Base-by-base conservation (phyloP, 1,140 invertebrate species). In the Saccostrea echinata region DNA sequence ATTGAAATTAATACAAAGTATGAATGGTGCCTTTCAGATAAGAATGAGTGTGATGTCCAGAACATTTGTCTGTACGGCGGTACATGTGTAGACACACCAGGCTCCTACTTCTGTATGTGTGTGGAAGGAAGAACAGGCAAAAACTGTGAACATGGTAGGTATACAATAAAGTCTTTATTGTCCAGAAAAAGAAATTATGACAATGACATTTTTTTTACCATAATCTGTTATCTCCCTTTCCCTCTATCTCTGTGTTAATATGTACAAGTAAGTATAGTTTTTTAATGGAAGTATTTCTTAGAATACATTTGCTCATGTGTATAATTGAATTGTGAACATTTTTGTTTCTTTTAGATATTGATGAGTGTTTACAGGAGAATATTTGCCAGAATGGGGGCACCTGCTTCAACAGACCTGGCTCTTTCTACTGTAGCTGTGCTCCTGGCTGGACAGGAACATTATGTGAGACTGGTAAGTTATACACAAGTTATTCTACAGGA, bases 101-200 rank as follows among this genome's bases (percentile, higher is more conserved):
- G 91, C 6, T 90, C 89, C 6, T 94, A 90, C 80, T 85, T 86
- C 51, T 94, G 93, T 88, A 84, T 90, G 68, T 91, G 91, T 90
- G 35, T 80, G 2, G 98, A 98, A 91, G 98, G 99, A 51, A 99
- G 99, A 94, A 98, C 97, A 0, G 99, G 99, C 86, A 96, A 97
- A 90, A 96, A 97, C 90, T 99, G 99, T 95, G 98, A 99, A 95
- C 96, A 98, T 90, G 98, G 91, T 92, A 86, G 85, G 71, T 30
- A 43, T 43, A 43, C 43, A 43, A 9, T 0, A 9, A 43, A 3
- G 43, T 43, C 6, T 43, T 43, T 43, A 9, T 43, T 43, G 6
- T 43, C 43, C 43, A 43, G 9, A 43, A 43, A 3, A 43, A 43
- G 1, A 6, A 43, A 43, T 8, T 43, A 43, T 4, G 6, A 8